phyloP scores from a whole-genome alignment of 2,888 invertebrate species.

The Amaurobius ferox region DNA sequence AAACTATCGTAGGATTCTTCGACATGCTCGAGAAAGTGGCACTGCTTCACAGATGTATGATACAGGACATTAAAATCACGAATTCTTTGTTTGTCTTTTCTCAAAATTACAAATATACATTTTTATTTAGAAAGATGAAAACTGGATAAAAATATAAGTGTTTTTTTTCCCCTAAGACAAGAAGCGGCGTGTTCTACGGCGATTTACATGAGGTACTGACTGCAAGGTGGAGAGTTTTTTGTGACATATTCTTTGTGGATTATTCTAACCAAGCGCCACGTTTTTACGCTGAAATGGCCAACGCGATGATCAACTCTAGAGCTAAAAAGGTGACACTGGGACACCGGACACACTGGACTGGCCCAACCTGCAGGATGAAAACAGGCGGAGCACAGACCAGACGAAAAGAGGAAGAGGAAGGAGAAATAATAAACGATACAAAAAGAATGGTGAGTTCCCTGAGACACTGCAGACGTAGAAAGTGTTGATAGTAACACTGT shows the following conservation, averaged over 20 bases:
- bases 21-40: constrained; percentile 33
- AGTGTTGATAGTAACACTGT: constrained; percentile 70
- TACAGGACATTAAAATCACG: constrained; percentile 64
- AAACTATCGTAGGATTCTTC: constrained; percentile 47
- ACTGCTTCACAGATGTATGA: constrained; percentile 56
- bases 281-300: constrained; percentile 62
- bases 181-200: constrained; percentile 70
- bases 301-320: constrained; percentile 64
- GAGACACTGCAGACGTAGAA: constrained; percentile 71
- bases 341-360: constrained; percentile 41
- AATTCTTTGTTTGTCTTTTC: constrained; percentile 23
- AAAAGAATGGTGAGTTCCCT: constrained; percentile 71
- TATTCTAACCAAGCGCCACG: constrained; percentile 58
- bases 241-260: background rate
- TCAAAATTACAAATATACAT: constrained; percentile 68
- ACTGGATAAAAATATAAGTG: constrained; percentile 47
- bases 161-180: constrained; percentile 52
- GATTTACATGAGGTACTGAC: constrained; percentile 62
- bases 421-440: constrained; percentile 51
- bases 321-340: constrained; percentile 61
- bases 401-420: constrained; percentile 22
- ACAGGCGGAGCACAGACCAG: constrained; percentile 39
- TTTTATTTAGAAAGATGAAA: constrained; percentile 59
- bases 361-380: constrained; percentile 62
- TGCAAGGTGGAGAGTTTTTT: constrained; percentile 26